These are phyloP conservation scores for Thumatha senex DNA, from an alignment of 2,888 invertebrate species.

Conservation along the genomic window DNA sequence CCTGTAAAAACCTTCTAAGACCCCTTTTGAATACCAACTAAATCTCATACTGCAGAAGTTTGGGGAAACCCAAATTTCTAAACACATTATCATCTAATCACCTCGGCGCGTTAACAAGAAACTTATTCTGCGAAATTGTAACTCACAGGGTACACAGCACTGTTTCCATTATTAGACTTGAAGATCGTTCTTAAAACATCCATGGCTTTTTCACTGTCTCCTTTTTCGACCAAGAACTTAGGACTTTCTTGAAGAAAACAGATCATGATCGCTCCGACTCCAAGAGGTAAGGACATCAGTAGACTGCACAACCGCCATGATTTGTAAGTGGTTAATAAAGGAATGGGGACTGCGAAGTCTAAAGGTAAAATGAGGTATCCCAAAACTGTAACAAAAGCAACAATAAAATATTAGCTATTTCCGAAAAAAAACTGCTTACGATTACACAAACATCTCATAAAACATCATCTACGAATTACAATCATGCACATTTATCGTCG, in stretches of 20 bases:
- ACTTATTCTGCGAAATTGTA: not conserved
- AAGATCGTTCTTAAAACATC: constrained; percentile 30
- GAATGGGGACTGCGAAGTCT: constrained; percentile 47
- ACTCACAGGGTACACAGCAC: not conserved
- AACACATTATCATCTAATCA: too few relatives aligned
- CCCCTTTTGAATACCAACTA: too few relatives aligned
- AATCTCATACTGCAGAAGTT: too few relatives aligned
- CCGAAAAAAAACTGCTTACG: too few relatives aligned
- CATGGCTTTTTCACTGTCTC: constrained; percentile 79
- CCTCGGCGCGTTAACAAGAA: too few relatives aligned
- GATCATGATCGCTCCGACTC: constrained; percentile 76
- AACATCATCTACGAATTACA: too few relatives aligned
- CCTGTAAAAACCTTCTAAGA: too few relatives aligned
- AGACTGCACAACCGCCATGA: constrained; percentile 88
- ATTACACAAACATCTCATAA: too few relatives aligned
- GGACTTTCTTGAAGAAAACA: constrained; percentile 87
- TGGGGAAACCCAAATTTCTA: too few relatives aligned
- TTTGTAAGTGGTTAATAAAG: constrained; percentile 69
- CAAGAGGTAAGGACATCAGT: constrained; percentile 32
- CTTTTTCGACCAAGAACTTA: constrained; percentile 85
- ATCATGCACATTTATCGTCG: too few relatives aligned
- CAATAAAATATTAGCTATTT: too few relatives aligned
- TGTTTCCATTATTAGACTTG: constrained; percentile 24
- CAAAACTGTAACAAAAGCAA: constrained; percentile 17
- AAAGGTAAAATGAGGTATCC: constrained; percentile 25